Percentiles rank a stretch among this genome's conserved stretches.
Evolutionary conservation across 2,113 vertebrate species (phyloP).

Genomic region (Epinephelus lanceolatus): DNA sequence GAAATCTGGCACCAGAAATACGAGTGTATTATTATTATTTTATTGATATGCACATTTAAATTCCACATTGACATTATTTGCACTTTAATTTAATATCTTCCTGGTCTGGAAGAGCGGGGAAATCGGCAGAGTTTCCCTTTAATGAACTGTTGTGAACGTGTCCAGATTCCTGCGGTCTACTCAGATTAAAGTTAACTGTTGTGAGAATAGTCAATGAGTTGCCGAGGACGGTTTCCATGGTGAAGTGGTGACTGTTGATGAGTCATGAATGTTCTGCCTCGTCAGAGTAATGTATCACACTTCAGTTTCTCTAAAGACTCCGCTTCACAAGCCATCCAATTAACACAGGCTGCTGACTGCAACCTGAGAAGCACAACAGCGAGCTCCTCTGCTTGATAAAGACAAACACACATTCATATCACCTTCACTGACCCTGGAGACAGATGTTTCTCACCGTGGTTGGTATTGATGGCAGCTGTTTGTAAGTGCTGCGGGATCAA

Average conservation of each 20-base stretch:
- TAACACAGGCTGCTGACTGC: conserved; percentile 17
- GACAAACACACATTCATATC: background rate
- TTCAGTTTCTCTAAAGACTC: background rate
- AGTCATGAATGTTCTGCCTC: conserved; percentile 10
- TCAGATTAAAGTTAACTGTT: background rate
- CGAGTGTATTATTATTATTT: too few relatives aligned
- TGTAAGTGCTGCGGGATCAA: background rate
- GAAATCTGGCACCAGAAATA: too few relatives aligned
- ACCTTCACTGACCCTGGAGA: background rate
- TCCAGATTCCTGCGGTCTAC: background rate
- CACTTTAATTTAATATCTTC: too few relatives aligned
- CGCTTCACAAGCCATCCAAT: conserved; percentile 1
- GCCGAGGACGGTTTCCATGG: background rate
- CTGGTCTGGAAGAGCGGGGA: too few relatives aligned
- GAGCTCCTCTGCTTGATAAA: conserved; percentile 3
- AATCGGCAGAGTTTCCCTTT: too few relatives aligned
- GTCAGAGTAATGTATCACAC: background rate
- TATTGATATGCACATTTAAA: too few relatives aligned
- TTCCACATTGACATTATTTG: too few relatives aligned
- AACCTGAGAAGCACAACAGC: background rate
- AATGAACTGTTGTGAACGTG: background rate
- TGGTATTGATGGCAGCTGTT: conserved; percentile 10
- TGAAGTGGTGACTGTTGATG: conserved; percentile 3
- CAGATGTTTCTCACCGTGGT: conserved; percentile 1
- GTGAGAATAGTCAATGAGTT: background rate